Conservation (phyloP, 2,888 invertebrate species). For the Cheiracanthium punctorium region DNA sequence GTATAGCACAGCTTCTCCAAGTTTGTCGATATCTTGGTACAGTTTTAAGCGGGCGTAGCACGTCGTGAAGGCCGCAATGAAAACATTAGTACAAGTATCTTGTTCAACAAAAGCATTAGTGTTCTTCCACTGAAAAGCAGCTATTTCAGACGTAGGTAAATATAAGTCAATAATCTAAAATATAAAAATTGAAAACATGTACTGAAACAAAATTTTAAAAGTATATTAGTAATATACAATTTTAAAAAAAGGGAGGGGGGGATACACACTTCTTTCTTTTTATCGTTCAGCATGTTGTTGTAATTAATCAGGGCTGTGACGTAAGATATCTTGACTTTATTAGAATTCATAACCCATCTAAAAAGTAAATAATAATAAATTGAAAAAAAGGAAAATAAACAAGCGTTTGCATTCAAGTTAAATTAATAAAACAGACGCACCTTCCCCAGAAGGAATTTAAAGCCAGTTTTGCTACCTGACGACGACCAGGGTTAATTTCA, state of each 20-base stretch:
- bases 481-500: neutral
- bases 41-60: too few species aligned
- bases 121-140: neutral
- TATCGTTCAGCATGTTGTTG: too few species aligned
- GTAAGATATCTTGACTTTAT: too few species aligned
- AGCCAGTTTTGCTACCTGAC: neutral
- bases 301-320: too few species aligned
- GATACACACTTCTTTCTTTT: too few species aligned
- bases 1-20: neutral
- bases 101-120: neutral
- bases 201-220: neutral
- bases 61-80: conserved; percentile 5
- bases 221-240: neutral
- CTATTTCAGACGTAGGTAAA: neutral
- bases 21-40: neutral
- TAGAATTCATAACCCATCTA: neutral
- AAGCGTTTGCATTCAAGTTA: too few species aligned
- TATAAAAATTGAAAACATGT: too few species aligned
- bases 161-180: conserved; percentile 12
- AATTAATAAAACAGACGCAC: neutral
- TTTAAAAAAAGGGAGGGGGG: too few species aligned
- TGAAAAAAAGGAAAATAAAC: too few species aligned
- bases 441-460: conserved; percentile 36
- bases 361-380: conserved; percentile 3
- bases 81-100: neutral